Percentiles rank a stretch among this genome's conserved stretches.
Evolutionary conservation across 2,888 invertebrate species (phyloP).

Genomic region (Sylvicola fuscatus): DNA sequence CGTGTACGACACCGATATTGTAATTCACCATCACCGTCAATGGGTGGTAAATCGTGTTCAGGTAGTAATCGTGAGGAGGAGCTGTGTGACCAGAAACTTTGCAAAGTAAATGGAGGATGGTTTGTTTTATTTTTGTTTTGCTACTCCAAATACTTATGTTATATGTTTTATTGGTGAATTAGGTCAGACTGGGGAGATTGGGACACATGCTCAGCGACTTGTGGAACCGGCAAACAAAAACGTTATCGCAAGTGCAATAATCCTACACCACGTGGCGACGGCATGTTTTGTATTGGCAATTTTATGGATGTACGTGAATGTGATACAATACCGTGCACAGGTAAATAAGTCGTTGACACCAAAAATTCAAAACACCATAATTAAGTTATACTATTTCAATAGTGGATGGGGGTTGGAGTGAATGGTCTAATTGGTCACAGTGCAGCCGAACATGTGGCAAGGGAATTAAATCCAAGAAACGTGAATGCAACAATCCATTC

Average conservation of each 20-base stretch:
- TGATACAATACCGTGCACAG: slow-evolving; percentile 7
- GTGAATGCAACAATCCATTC: slow-evolving; percentile 17
- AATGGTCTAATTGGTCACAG: slow-evolving; percentile 19
- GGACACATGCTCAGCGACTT: slow-evolving; percentile 17
- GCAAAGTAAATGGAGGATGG: slow-evolving; percentile 25
- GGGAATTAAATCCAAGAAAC: slow-evolving; percentile 14
- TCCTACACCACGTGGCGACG: slow-evolving; percentile 21
- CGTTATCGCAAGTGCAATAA: slow-evolving; percentile 22
- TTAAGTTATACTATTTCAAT: not conserved
- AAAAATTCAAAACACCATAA: slow-evolving; percentile 11
- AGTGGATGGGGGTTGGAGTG: slow-evolving; percentile 19
- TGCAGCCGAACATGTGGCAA: slow-evolving; percentile 21
- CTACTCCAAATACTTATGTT: too few species aligned
- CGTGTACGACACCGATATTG: slow-evolving; percentile 22
- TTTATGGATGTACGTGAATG: slow-evolving; percentile 21
- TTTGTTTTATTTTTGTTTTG: too few species aligned
- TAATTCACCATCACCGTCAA: slow-evolving; percentile 20
- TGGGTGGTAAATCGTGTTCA: slow-evolving; percentile 22
- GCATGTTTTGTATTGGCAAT: slow-evolving; percentile 20
- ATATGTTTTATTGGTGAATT: too few species aligned
- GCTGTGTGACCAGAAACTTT: slow-evolving; percentile 21
- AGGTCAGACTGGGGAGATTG: slow-evolving; percentile 9
- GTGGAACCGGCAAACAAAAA: slow-evolving; percentile 19
- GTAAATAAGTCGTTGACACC: slow-evolving; percentile 10
- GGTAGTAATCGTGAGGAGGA: slow-evolving; percentile 21